phyloP scores from a whole-genome alignment of 2,888 invertebrate species.

The Cremastobaeus sp. region DNA sequence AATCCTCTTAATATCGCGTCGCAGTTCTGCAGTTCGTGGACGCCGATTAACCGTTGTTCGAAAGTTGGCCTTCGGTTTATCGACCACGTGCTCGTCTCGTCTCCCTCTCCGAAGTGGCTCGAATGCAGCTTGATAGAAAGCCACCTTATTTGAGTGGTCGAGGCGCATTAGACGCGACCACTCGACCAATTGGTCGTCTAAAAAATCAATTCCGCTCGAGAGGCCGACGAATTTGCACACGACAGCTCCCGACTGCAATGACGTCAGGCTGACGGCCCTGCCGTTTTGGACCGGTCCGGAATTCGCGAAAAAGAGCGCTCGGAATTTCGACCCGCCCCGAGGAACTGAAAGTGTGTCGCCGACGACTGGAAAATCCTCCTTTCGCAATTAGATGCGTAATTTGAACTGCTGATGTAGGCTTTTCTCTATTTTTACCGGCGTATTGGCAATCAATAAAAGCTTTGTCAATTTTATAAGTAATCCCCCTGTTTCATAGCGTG shows the following conservation, averaged over 20 bases:
- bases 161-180: constrained; percentile 28
- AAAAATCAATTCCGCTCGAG: constrained; percentile 12
- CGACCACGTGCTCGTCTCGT: constrained; percentile 52
- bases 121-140: constrained; percentile 42
- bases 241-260: constrained; percentile 7
- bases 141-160: constrained; percentile 32
- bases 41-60: constrained; percentile 47
- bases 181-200: constrained; percentile 23
- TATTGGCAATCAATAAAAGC: constrained; percentile 21
- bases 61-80: constrained; percentile 54
- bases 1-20: too few species aligned
- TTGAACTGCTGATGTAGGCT: constrained; percentile 6
- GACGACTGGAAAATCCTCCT: constrained; percentile 8
- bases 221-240: constrained; percentile 5
- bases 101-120: constrained; percentile 40
- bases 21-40: constrained; percentile 30
- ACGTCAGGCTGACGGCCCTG: too few species aligned
- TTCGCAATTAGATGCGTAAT: constrained; percentile 26
- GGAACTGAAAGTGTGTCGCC: constrained; percentile 24
- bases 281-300: too few species aligned
- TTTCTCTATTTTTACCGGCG: constrained; percentile 11
- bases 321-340: too few species aligned
- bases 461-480: constrained; percentile 28
- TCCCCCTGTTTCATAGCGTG: too few species aligned
- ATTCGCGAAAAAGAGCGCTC: too few species aligned